Percentiles rank a stretch among this genome's conserved stretches.
Conservation (phyloP, 2,113 vertebrate species). For the Microcebus ravelobensis region DNA sequence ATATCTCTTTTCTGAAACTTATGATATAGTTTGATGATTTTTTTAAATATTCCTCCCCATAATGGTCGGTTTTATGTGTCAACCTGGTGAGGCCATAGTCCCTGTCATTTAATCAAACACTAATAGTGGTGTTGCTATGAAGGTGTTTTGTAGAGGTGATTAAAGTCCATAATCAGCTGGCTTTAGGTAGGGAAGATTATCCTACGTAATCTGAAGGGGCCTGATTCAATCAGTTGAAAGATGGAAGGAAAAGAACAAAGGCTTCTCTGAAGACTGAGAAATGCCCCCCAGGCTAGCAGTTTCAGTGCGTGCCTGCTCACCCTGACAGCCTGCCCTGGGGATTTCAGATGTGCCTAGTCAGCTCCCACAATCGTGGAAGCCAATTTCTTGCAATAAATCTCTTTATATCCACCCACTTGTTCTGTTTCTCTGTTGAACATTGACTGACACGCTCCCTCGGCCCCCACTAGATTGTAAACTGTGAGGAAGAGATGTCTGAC, state of each 20-base stretch:
- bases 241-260: background rate
- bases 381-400: background rate
- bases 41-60: background rate
- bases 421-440: background rate
- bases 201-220: background rate
- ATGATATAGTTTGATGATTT: background rate
- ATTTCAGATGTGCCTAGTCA: background rate
- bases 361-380: too few relatives aligned
- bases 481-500: background rate
- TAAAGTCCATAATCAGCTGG: background rate
- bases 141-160: background rate
- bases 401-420: background rate
- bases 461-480: background rate
- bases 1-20: background rate
- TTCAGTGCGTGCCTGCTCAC: background rate
- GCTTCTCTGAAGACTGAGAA: background rate
- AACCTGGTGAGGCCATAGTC: background rate
- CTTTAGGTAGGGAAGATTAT: background rate
- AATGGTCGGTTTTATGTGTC: background rate
- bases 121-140: background rate
- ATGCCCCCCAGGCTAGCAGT: background rate
- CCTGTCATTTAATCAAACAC: background rate
- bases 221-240: background rate
- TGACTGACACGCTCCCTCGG: background rate
- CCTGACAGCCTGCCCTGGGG: background rate